phyloP scores from a whole-genome alignment of 1,140 invertebrate genomes.

The Manduca sexta region DNA sequence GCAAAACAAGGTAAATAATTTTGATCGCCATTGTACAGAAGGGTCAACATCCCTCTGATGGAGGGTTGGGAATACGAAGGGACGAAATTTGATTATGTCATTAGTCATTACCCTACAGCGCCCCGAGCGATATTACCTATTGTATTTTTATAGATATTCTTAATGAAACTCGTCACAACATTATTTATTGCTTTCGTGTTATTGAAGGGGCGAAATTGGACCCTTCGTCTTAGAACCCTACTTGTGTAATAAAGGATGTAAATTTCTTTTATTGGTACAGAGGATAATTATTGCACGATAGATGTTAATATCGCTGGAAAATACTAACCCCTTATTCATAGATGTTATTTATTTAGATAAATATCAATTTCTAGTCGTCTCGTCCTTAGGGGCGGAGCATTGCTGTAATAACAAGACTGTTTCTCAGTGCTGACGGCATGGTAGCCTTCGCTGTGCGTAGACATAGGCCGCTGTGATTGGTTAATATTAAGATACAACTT shows the following conservation, averaged over 20 bases:
- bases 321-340: too few relatives aligned
- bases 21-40: background rate
- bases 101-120: conserved; percentile 29
- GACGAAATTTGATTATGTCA: conserved; percentile 52
- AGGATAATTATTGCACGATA: background rate
- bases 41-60: conserved; percentile 24
- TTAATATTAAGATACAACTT: too few relatives aligned
- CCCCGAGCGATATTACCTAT: conserved; percentile 15
- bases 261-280: background rate
- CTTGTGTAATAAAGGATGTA: background rate
- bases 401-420: too few relatives aligned
- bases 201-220: background rate
- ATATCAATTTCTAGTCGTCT: too few relatives aligned
- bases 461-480: too few relatives aligned
- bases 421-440: too few relatives aligned
- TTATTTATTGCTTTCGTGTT: conserved; percentile 11
- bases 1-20: too few relatives aligned
- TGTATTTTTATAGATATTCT: conserved; percentile 12
- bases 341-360: too few relatives aligned
- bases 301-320: too few relatives aligned
- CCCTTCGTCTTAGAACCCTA: background rate
- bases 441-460: too few relatives aligned
- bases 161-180: conserved; percentile 18
- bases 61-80: conserved; percentile 14
- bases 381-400: too few relatives aligned